phyloP scores from a whole-genome alignment of 2,888 invertebrate species.

The Deladenus siricidicola region DNA sequence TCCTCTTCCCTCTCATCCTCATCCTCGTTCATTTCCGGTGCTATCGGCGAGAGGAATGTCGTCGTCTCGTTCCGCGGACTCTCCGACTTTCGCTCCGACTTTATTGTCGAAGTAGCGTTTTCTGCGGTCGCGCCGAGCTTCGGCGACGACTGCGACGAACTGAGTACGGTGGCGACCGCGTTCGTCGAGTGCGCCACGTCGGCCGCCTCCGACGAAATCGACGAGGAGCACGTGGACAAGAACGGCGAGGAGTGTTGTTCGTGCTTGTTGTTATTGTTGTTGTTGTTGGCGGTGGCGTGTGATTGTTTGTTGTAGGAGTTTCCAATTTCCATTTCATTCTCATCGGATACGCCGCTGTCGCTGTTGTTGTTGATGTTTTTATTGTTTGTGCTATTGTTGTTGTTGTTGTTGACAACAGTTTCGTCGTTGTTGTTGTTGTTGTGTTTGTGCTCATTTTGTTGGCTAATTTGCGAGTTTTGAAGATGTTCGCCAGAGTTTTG shows the following conservation, averaged over 20 bases:
- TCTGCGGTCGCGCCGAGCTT: not conserved
- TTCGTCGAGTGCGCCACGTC: not conserved
- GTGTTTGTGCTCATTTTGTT: too few relatives aligned
- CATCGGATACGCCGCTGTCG: not conserved
- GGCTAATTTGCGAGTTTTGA: not conserved
- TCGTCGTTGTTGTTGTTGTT: not conserved
- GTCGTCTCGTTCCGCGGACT: not conserved
- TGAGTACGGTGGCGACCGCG: not conserved
- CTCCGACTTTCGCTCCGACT: not conserved
- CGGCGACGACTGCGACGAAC: not conserved
- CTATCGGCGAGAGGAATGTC: not conserved
- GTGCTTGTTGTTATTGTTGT: too few relatives aligned
- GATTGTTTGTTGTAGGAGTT: too few relatives aligned
- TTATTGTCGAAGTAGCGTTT: not conserved
- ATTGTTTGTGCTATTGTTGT: not conserved
- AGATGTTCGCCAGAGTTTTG: too few relatives aligned
- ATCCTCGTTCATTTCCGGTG: not conserved
- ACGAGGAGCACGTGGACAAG: not conserved
- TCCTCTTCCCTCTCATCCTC: not conserved
- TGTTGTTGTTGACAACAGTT: not conserved
- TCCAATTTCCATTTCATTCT: not conserved
- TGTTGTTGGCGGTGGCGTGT: too few relatives aligned
- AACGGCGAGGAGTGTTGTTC: too few relatives aligned
- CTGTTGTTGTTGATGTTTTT: not conserved
- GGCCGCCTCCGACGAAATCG: not conserved